These are phyloP conservation scores for Atlantisia rogersi DNA, from an alignment of 2,113 vertebrate species.

Conservation along the genomic window DNA sequence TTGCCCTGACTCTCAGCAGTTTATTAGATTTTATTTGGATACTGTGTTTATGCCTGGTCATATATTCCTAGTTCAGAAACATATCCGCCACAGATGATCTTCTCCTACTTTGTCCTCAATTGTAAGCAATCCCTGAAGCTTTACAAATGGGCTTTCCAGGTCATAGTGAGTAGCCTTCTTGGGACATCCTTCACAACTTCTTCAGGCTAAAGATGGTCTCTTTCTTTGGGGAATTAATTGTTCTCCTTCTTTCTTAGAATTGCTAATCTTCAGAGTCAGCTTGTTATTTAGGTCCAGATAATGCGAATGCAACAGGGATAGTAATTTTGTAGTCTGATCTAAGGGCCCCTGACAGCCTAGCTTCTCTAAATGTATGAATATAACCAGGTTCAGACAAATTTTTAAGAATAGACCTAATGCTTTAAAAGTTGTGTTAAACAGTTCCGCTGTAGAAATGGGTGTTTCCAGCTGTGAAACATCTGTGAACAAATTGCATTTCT, in stretches of 20 bases:
- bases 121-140: neutral
- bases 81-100: too few relatives aligned
- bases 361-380: neutral
- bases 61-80: neutral
- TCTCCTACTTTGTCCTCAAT: neutral
- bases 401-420: neutral
- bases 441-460: neutral
- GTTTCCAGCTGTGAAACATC: neutral
- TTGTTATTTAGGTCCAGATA: neutral
- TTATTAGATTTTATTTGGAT: neutral
- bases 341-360: neutral
- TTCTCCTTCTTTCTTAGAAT: neutral
- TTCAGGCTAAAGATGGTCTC: neutral
- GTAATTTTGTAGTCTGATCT: neutral
- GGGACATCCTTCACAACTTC: neutral
- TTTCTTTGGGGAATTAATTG: neutral
- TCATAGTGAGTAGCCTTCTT: neutral
- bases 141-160: neutral
- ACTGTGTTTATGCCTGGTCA: neutral
- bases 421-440: neutral
- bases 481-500: neutral
- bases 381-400: neutral
- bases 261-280: neutral
- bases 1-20: neutral
- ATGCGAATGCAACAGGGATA: neutral